phyloP scores from a whole-genome alignment of 2,888 invertebrate genomes.

The Trissoscelio sp. region DNA sequence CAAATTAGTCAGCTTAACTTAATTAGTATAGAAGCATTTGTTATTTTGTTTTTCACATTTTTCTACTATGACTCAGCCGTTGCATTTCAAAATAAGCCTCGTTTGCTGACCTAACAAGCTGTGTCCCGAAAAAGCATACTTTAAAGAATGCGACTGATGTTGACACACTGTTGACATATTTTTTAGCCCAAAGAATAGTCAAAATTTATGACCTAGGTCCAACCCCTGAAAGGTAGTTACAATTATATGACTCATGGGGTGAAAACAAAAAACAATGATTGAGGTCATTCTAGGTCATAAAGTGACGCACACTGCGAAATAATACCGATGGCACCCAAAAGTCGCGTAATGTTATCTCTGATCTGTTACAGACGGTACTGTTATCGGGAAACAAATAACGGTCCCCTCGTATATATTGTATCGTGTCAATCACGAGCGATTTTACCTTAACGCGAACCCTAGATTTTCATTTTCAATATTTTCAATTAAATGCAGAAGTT shows the following conservation, averaged over 20 bases:
- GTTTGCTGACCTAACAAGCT: neutral
- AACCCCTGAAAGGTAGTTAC: neutral
- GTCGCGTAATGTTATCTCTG: conserved; percentile 69
- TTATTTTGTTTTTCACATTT: neutral
- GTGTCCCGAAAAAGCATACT: neutral
- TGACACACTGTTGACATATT: neutral
- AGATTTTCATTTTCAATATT: conserved; percentile 24
- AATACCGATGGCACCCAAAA: conserved; percentile 53
- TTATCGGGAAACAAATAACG: conserved; percentile 80
- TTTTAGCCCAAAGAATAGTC: neutral
- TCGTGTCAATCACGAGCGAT: conserved; percentile 68
- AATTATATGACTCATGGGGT: neutral
- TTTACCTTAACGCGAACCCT: conserved; percentile 37
- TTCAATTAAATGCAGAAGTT: too few relatives aligned
- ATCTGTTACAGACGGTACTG: conserved; percentile 70
- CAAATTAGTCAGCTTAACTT: too few relatives aligned
- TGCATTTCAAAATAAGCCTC: neutral
- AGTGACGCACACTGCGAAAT: conserved; percentile 39
- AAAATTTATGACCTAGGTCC: neutral
- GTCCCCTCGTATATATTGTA: conserved; percentile 69
- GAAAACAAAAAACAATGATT: conserved; percentile 14
- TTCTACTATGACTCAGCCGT: neutral
- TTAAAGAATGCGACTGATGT: neutral
- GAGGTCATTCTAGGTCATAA: conserved; percentile 25
- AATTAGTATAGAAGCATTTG: too few relatives aligned